Evolutionary conservation across 2,113 vertebrate genomes (phyloP), one percentile per base, ranked within the genome.

Genomic region (Daboia siamensis): DNA sequence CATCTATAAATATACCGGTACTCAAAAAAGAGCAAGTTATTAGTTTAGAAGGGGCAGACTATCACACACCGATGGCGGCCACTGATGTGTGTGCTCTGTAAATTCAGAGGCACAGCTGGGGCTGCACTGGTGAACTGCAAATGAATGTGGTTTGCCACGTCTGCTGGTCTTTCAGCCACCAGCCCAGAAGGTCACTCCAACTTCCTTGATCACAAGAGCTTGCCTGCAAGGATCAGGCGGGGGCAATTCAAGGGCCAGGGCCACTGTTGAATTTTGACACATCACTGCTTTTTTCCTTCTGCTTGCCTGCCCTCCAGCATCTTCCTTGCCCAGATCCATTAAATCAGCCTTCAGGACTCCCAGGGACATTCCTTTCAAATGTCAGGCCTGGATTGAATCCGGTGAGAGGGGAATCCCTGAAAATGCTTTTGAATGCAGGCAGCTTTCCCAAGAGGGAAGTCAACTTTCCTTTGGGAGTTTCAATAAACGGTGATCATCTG

Each of bases 21-120:
- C 95, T 94, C 94, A 95, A 95, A 96, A 95, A 87, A 94, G 93
- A 96, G 93, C 92, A 55, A 95, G 93, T 6, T 21, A 93, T 94
- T 92, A 93, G 95, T 97, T 94, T 94, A 93, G 95, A 94, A 91
- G 94, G 92, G 95, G 96, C 94, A 93, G 97, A 91, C 92, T 92
- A 85, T 88, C 90, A 33, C 90, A 59, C 90, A 23, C 23, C 0
- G 51, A 94, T 95, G 39, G 0, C 94, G 88, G 24, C 0, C 0
- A 0, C 94, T 91, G 91, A 95, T 94, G 93, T 90, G 94, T 57
- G 74, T 52, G 10, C 92, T 3, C 39, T 86, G 86, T 92, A 94
- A 94, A 94, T 15, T 87, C 59, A 46, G 11, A 88, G 52, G 90
- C 3, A 54, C 84, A 33, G 64, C 15, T 51, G 59, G 90, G 1